Evolutionary conservation across 1,140 invertebrate genomes (phyloP).

Genomic region (Araneus ventricosus): DNA sequence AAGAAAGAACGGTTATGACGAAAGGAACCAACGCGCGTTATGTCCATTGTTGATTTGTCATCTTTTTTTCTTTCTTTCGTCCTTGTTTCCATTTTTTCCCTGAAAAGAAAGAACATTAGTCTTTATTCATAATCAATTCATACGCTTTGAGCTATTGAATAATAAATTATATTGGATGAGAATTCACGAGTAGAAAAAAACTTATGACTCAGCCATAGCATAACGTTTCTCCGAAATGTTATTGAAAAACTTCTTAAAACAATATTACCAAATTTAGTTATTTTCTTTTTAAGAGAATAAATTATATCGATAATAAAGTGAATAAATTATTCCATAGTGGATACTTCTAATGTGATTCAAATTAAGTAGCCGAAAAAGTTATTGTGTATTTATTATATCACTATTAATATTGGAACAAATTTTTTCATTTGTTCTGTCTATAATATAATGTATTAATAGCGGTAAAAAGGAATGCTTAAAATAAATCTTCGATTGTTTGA

Average conservation of each 20-base stretch:
- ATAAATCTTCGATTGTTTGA: no score
- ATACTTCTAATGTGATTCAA: no score
- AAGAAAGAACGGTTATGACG: not conserved
- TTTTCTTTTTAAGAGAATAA: not conserved
- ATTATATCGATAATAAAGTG: no score
- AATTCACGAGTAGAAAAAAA: not conserved
- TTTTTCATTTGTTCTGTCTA: no score
- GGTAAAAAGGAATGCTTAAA: no score
- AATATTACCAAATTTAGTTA: not conserved
- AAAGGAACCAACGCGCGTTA: not conserved
- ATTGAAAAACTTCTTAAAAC: not conserved
- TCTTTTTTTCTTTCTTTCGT: not conserved
- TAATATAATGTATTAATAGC: no score
- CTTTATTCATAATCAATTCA: not conserved
- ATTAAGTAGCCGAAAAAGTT: no score
- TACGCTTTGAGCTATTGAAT: not conserved
- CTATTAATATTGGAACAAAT: no score
- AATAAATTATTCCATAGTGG: no score
- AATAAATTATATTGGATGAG: not conserved
- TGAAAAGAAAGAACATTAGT: not conserved
- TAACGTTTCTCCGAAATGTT: no score
- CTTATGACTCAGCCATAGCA: not conserved
- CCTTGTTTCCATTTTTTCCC: not conserved
- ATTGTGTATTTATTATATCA: no score
- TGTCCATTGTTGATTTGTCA: not conserved